phyloP scores from a whole-genome alignment of 2,888 invertebrate genomes.

The Catocala fraxini region DNA sequence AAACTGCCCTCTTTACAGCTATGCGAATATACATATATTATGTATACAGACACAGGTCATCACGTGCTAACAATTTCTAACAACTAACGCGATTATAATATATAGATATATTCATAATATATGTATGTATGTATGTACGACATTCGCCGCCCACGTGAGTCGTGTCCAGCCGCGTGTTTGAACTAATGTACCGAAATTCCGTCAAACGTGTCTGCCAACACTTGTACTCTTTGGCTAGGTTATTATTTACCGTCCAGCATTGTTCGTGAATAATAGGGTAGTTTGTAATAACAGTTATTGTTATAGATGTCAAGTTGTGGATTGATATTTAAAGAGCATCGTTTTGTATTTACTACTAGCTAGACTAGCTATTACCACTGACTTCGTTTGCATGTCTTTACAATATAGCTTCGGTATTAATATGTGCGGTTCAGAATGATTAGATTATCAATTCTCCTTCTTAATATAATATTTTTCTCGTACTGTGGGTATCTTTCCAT shows the following conservation, averaged over 20 bases:
- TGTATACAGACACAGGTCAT: not conserved
- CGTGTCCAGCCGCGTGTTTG: conserved; percentile 17
- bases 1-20: no score
- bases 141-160: conserved; percentile 17
- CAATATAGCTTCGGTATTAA: no score
- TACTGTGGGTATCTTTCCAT: no score
- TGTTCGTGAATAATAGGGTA: not conserved
- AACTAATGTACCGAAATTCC: conserved; percentile 14
- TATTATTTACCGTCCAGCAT: not conserved
- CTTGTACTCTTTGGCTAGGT: conserved; percentile 3
- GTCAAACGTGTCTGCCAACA: conserved; percentile 32
- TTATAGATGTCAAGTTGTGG: not conserved
- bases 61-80: not conserved
- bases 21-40: no score
- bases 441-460: no score
- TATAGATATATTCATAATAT: not conserved
- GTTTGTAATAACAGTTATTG: not conserved
- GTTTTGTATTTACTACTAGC: not conserved
- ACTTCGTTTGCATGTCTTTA: no score
- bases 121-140: conserved; percentile 6
- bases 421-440: no score
- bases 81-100: not conserved
- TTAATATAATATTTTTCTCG: no score
- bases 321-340: not conserved
- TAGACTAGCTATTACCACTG: no score